Evolutionary conservation across 2,888 invertebrate genomes (phyloP).

Genomic region (Amiota mariae): DNA sequence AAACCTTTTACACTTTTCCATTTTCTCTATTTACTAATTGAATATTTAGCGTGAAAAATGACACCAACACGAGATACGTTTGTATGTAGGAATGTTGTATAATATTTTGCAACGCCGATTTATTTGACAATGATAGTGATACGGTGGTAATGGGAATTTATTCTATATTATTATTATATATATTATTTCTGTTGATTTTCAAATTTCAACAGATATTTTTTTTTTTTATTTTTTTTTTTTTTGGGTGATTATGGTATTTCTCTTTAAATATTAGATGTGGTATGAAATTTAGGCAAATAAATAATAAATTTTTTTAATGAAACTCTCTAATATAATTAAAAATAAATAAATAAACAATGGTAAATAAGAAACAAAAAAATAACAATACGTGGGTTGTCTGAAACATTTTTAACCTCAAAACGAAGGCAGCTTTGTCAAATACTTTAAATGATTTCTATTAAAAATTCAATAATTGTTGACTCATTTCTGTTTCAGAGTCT

Average conservation of each 20-base stretch:
- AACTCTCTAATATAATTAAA: conserved; percentile 18
- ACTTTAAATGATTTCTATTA: too few species aligned
- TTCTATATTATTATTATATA: too few species aligned
- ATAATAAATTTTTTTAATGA: conserved; percentile 30
- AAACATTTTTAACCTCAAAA: too few species aligned
- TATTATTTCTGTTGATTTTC: conserved; percentile 21
- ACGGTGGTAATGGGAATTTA: conserved; percentile 60
- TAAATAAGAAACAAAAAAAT: conserved; percentile 7
- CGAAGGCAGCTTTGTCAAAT: too few species aligned
- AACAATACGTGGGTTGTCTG: neutral
- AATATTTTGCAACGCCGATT: conserved; percentile 45
- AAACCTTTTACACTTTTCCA: conserved; percentile 11
- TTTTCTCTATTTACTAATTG: conserved; percentile 41
- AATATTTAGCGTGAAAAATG: conserved; percentile 63
- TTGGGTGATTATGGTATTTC: conserved; percentile 52
- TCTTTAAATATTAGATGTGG: conserved; percentile 38
- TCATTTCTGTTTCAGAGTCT: too few species aligned
- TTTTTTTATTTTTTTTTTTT: conserved; percentile 38
- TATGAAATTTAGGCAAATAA: conserved; percentile 39
- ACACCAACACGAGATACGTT: conserved; percentile 58
- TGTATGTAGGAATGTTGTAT: neutral
- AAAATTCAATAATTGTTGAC: too few species aligned
- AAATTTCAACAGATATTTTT: conserved; percentile 24
- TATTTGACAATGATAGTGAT: conserved; percentile 59
- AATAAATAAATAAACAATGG: conserved; percentile 17